phyloP scores from a whole-genome alignment of 2,888 invertebrate species.

The Bimastos eiseni region DNA sequence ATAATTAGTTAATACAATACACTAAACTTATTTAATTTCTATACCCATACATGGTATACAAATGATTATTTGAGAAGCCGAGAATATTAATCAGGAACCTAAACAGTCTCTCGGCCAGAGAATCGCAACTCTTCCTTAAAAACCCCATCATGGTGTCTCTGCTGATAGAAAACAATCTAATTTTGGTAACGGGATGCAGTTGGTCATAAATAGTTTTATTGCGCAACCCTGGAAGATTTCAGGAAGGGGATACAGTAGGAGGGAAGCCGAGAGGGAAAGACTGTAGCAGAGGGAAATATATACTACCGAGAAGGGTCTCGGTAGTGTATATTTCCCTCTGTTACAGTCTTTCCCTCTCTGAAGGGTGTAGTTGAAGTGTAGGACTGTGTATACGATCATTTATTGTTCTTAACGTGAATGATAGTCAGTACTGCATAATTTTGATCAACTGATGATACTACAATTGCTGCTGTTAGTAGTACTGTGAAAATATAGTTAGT shows the following conservation, averaged over 20 bases:
- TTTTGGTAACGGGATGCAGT: neutral
- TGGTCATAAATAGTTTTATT: neutral
- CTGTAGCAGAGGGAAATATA: neutral
- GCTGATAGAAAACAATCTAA: neutral
- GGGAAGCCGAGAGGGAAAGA: neutral
- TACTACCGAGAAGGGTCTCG: no score
- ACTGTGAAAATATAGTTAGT: neutral
- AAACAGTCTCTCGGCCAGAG: neutral
- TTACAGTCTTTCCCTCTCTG: no score
- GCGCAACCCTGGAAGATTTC: no score
- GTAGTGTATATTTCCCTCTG: no score
- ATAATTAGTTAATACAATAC: no score
- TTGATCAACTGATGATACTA: neutral
- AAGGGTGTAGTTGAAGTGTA: neutral
- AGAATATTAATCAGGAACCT: neutral
- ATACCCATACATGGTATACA: no score
- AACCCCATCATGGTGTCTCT: neutral
- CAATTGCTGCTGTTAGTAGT: no score
- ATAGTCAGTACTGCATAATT: neutral
- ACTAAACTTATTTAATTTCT: no score
- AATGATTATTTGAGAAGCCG: no score
- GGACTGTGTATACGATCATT: neutral
- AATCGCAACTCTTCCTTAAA: no score
- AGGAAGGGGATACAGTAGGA: neutral
- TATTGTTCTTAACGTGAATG: neutral